These are phyloP conservation scores for Toxotes lorentzi DNA, from an alignment of 2,797 vertebrate genomes.

Conservation along the genomic window DNA sequence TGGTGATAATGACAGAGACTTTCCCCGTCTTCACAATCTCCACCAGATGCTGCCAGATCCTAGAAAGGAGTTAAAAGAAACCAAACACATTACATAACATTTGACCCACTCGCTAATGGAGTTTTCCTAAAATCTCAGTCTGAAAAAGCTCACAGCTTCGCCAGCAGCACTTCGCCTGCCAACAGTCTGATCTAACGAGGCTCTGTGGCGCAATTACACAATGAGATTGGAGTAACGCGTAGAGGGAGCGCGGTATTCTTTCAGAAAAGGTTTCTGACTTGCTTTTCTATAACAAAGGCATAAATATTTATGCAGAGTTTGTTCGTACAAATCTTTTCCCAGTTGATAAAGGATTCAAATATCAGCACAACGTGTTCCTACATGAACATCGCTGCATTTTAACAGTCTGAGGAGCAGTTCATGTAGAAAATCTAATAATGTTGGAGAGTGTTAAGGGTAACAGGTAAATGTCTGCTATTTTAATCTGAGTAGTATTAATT, in stretches of 20 bases:
- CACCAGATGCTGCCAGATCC: conserved; percentile 89
- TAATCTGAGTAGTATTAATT: not conserved
- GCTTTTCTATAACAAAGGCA: not conserved
- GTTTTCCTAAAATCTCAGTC: conserved; percentile 21
- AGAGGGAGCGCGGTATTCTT: not conserved
- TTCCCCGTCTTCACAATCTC: conserved; percentile 87
- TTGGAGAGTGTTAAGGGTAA: too few species aligned
- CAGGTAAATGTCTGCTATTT: too few species aligned
- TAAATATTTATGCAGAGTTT: not conserved
- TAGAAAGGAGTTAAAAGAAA: conserved; percentile 46
- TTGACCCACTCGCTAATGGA: not conserved
- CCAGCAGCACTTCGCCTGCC: conserved; percentile 26
- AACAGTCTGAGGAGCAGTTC: not conserved
- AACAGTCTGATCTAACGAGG: conserved; percentile 37
- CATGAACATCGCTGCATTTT: not conserved
- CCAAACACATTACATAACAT: conserved; percentile 33
- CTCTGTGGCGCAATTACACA: conserved; percentile 43
- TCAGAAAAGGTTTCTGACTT: conserved; percentile 1
- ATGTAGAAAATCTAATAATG: not conserved
- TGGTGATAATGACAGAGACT: conserved; percentile 88
- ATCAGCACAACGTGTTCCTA: not conserved
- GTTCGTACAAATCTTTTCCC: not conserved
- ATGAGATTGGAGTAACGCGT: conserved; percentile 15
- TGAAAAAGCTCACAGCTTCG: conserved; percentile 21
- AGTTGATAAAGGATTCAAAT: not conserved